Conservation (phyloP, 2,888 invertebrate species). For the Phaedon cochleariae region DNA sequence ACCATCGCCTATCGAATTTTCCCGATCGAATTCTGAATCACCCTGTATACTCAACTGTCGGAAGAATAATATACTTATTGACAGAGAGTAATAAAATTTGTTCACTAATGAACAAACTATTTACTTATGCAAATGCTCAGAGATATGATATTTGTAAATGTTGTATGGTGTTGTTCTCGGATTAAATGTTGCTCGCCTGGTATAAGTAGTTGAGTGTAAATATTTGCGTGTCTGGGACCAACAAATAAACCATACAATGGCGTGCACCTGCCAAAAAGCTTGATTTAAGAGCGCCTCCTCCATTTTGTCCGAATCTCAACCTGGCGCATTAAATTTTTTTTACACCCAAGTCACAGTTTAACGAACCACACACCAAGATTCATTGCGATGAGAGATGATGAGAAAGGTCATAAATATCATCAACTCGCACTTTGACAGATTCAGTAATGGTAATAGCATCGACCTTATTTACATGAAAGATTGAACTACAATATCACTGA, state of each 20-base stretch:
- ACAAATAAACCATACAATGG: constrained; percentile 2
- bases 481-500: no score
- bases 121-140: no score
- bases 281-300: not conserved
- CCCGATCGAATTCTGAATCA: no score
- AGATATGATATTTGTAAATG: no score
- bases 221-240: constrained; percentile 1
- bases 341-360: not conserved
- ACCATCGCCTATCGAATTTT: no score
- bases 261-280: not conserved
- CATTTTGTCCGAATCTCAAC: constrained; percentile 1
- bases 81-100: no score
- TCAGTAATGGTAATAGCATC: not conserved
- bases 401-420: not conserved
- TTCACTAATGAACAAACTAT: no score
- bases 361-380: constrained; percentile 2
- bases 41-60: no score
- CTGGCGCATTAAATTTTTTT: not conserved
- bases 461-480: no score
- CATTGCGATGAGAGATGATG: not conserved
- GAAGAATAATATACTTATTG: no score
- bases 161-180: no score
- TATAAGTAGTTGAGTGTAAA: not conserved
- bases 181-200: no score
- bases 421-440: not conserved